A percentile compares a stretch with the other conserved stretches of the same genome.
phyloP scores from a whole-genome alignment of 1,140 invertebrate species.

The Lepidurus packardi region DNA sequence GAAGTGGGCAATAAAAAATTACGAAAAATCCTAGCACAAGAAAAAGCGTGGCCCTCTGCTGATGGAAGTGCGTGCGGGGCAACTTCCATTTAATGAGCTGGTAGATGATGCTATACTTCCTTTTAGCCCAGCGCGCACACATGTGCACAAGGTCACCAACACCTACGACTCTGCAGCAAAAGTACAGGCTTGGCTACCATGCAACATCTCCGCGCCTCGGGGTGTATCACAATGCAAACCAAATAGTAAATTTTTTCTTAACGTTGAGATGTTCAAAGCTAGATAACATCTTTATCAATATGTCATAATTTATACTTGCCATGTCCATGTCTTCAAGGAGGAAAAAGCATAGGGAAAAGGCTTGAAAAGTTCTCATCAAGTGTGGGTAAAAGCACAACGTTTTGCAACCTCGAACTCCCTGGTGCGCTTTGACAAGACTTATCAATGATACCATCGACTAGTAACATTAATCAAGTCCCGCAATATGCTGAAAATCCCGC shows the following conservation, averaged over 20 bases:
- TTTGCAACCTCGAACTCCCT: background rate
- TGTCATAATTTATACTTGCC: background rate
- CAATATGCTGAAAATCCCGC: background rate
- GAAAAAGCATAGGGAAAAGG: background rate
- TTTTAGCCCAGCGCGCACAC: background rate
- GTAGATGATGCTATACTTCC: conserved; percentile 4
- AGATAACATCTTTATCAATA: background rate
- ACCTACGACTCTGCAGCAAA: background rate
- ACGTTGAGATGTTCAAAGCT: background rate
- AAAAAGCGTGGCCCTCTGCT: background rate
- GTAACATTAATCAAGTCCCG: conserved; percentile 1
- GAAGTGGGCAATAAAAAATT: background rate
- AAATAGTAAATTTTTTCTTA: no score
- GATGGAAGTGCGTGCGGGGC: background rate
- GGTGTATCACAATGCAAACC: no score
- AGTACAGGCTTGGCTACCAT: no score
- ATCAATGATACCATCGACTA: background rate
- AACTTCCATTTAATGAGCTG: background rate
- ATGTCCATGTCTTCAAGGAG: background rate
- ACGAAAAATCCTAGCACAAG: background rate
- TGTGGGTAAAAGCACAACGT: conserved; percentile 7
- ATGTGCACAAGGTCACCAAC: conserved; percentile 14
- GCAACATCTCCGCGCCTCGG: no score
- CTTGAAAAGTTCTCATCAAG: background rate
- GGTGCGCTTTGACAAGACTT: background rate